phyloP scores from a whole-genome alignment of 2,113 vertebrate species.

The Aldabrachelys gigantea region DNA sequence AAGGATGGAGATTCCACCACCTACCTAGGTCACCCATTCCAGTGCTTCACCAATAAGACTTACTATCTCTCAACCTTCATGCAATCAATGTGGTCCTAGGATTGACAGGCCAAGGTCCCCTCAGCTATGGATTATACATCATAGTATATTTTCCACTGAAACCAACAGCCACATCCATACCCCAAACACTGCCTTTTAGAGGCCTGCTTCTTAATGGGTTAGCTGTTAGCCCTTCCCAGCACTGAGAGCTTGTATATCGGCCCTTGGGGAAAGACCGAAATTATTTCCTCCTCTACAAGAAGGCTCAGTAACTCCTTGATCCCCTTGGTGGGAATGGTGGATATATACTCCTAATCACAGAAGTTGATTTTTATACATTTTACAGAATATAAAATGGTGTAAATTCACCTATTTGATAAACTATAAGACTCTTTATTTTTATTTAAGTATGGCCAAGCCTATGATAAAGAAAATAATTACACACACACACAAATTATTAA shows the following conservation, averaged over 20 bases:
- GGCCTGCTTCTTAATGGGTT: background rate
- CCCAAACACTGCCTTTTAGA: background rate
- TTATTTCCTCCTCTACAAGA: background rate
- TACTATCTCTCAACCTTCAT: background rate
- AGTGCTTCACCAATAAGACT: background rate
- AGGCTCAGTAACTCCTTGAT: background rate
- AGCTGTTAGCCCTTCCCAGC: background rate
- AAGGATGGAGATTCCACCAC: too few species aligned
- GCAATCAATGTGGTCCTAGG: background rate
- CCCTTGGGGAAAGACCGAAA: background rate
- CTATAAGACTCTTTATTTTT: background rate
- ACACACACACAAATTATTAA: background rate
- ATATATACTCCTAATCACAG: background rate
- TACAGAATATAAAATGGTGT: background rate
- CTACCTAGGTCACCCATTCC: too few species aligned
- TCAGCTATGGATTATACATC: background rate
- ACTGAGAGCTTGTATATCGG: background rate
- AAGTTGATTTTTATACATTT: background rate
- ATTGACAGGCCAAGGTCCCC: background rate
- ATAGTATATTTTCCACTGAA: background rate
- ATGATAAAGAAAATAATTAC: background rate
- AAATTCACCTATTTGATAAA: background rate
- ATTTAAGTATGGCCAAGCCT: background rate
- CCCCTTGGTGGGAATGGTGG: background rate
- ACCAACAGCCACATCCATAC: background rate